Conservation (phyloP, 1,140 invertebrate genomes). For the Apolygus lucorum region DNA sequence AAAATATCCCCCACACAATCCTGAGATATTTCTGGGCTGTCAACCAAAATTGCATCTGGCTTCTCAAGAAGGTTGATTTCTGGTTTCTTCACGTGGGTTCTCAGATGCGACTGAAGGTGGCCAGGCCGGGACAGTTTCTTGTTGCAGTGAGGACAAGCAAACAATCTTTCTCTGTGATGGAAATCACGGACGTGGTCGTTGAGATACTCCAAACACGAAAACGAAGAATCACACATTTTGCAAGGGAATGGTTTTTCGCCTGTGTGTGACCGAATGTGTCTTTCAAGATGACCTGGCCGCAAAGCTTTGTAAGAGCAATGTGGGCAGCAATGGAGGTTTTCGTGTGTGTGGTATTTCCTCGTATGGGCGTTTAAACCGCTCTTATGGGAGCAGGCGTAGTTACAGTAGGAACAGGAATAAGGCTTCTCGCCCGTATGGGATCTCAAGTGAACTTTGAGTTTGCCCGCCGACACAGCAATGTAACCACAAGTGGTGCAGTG, state of each 20-base stretch:
- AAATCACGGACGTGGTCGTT: neutral
- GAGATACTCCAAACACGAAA: neutral
- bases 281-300: neutral
- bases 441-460: neutral
- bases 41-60: neutral
- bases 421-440: neutral
- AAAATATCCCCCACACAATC: too few relatives aligned
- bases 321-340: neutral
- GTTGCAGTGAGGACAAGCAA: neutral
- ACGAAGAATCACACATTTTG: neutral
- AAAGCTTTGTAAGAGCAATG: neutral
- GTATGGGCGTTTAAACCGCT: neutral
- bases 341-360: neutral
- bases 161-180: neutral
- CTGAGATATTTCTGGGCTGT: too few relatives aligned
- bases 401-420: neutral
- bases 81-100: neutral
- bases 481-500: neutral
- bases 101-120: neutral
- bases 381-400: neutral
- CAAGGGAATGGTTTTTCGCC: neutral
- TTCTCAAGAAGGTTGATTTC: too few relatives aligned
- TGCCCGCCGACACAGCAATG: neutral
- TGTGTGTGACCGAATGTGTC: neutral
- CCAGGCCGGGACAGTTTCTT: neutral